phyloP scores from a whole-genome alignment of 2,113 vertebrate genomes.

The Rattus rattus region DNA sequence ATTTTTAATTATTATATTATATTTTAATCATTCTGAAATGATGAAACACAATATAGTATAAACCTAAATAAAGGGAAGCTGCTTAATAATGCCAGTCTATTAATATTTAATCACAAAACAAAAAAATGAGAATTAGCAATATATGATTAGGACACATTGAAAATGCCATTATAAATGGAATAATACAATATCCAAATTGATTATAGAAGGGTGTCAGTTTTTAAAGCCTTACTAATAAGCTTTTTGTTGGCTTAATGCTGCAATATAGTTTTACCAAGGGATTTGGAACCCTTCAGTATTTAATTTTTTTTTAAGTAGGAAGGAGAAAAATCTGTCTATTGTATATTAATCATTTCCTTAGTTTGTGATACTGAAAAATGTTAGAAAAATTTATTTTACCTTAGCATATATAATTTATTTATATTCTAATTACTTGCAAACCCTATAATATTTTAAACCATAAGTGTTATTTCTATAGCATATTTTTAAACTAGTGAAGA shows the following conservation, averaged over 20 bases:
- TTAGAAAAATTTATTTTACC: conserved; percentile 56
- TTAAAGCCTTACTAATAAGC: conserved; percentile 71
- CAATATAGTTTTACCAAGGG: conserved; percentile 70
- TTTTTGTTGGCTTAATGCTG: conserved; percentile 68
- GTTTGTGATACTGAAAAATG: background rate
- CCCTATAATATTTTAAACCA: conserved; percentile 35
- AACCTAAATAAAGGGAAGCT: conserved; percentile 84
- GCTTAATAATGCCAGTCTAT: conserved; percentile 82
- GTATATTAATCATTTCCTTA: conserved; percentile 50
- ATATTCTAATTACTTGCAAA: conserved; percentile 39
- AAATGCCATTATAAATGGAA: conserved; percentile 84
- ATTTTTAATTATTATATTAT: conserved; percentile 66
- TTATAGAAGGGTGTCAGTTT: conserved; percentile 77
- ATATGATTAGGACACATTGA: conserved; percentile 81
- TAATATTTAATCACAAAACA: conserved; percentile 87
- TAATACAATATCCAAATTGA: conserved; percentile 78
- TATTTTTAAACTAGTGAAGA: conserved; percentile 53
- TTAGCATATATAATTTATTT: conserved; percentile 9
- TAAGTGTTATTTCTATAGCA: conserved; percentile 21
- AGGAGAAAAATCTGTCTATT: conserved; percentile 24
- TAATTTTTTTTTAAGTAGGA: conserved; percentile 59
- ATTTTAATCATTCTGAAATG: conserved; percentile 83
- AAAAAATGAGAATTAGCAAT: conserved; percentile 85
- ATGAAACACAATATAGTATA: conserved; percentile 83
- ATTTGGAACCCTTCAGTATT: conserved; percentile 64